Percentiles rank a stretch among this genome's conserved stretches.
Evolutionary conservation across 2,797 vertebrate species (phyloP).

Genomic region (Sebastiscus albofasciatus): DNA sequence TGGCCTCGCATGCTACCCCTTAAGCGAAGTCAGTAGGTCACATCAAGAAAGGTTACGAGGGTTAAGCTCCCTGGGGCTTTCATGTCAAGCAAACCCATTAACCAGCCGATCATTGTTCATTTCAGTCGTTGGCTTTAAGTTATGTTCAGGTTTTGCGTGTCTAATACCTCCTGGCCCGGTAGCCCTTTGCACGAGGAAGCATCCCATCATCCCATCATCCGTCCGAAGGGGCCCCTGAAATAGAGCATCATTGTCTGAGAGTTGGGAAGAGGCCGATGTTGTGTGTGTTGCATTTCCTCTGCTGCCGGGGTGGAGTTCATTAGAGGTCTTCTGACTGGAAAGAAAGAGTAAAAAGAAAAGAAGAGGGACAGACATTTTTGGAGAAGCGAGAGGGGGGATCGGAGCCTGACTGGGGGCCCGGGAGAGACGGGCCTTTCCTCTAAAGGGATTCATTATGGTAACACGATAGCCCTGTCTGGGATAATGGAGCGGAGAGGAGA

Average conservation of each 20-base stretch:
- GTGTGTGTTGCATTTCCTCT: constrained; percentile 10
- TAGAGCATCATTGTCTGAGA: constrained; percentile 26
- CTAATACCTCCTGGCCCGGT: constrained; percentile 1
- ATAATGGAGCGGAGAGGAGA: constrained; percentile 45
- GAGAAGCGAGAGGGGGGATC: constrained; percentile 17
- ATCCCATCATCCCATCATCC: constrained; percentile 11
- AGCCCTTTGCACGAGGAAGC: constrained; percentile 29
- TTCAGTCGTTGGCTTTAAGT: constrained; percentile 16
- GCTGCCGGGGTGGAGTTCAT: constrained; percentile 31
- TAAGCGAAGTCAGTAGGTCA: constrained; percentile 44
- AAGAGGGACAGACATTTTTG: constrained; percentile 19
- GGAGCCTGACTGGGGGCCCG: constrained; percentile 33
- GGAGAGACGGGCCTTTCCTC: constrained; percentile 61
- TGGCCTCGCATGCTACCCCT: constrained; percentile 11
- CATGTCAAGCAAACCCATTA: constrained; percentile 28
- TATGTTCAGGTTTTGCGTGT: constrained; percentile 33
- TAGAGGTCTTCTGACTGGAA: constrained; percentile 19
- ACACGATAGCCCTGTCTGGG: constrained; percentile 72
- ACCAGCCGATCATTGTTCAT: constrained; percentile 30
- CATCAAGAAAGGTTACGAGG: constrained; percentile 3
- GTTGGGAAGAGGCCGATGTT: neutral
- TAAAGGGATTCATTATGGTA: constrained; percentile 72
- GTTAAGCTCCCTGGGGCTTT: constrained; percentile 39
- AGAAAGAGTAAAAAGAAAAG: neutral
- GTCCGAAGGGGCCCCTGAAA: constrained; percentile 17